Percentiles rank a stretch among this genome's conserved stretches.
Evolutionary conservation across 37 sponge, comb jelly and placozoan species (phyloP).

Genomic region (Ianthella basta): DNA sequence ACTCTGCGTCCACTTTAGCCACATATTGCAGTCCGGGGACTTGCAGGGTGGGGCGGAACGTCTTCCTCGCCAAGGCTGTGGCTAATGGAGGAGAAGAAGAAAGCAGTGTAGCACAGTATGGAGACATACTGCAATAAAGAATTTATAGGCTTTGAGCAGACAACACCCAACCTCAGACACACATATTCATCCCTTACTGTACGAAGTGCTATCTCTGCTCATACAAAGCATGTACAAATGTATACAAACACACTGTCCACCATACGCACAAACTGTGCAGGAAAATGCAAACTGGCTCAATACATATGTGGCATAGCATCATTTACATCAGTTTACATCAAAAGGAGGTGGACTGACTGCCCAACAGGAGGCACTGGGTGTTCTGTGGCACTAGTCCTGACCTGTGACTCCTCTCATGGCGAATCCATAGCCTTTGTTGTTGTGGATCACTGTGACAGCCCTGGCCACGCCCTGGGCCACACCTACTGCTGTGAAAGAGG

Average conservation of each 20-base stretch:
- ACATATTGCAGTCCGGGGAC: slow-evolving; percentile 86
- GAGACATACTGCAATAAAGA: background rate
- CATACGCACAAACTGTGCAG: background rate
- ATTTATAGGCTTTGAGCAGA: background rate
- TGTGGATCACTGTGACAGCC: background rate
- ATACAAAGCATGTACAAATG: too few relatives aligned
- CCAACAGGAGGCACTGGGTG: background rate
- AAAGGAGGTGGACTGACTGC: background rate
- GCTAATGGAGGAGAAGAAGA: background rate
- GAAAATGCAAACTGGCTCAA: background rate
- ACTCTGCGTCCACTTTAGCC: slow-evolving; percentile 65
- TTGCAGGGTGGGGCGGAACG: slow-evolving; percentile 68
- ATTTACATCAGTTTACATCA: too few relatives aligned
- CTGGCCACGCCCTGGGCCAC: background rate
- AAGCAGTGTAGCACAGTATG: background rate
- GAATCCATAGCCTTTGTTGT: slow-evolving; percentile 80
- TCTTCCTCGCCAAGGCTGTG: slow-evolving; percentile 48
- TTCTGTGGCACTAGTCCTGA: slow-evolving; percentile 18
- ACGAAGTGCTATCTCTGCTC: too few relatives aligned
- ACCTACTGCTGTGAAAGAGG: too few relatives aligned
- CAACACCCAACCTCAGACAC: background rate
- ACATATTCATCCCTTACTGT: too few relatives aligned
- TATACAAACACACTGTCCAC: too few relatives aligned
- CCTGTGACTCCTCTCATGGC: slow-evolving; percentile 90
- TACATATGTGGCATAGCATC: background rate